Conservation (phyloP, 2,888 invertebrate genomes). For the Caenorhabditis sp. region DNA sequence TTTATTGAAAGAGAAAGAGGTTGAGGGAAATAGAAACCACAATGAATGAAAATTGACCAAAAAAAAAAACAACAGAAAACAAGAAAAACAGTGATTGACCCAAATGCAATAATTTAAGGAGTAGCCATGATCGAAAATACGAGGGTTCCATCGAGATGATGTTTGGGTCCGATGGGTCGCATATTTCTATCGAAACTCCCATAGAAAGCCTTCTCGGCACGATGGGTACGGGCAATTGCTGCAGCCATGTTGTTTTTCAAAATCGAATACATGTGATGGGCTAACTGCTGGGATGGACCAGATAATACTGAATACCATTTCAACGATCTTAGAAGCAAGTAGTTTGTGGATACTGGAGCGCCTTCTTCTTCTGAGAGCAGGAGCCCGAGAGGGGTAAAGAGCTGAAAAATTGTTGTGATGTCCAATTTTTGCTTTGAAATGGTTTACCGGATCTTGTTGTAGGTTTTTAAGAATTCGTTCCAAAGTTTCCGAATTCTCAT, state of each 20-base stretch:
- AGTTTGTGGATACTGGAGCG: conserved; percentile 40
- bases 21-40: no score
- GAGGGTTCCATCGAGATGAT: conserved; percentile 40
- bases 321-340: conserved; percentile 39
- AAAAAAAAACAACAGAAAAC: neutral
- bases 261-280: conserved; percentile 59
- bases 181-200: conserved; percentile 36
- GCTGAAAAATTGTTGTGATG: conserved; percentile 20
- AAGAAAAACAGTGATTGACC: neutral
- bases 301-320: conserved; percentile 42
- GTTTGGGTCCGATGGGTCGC: conserved; percentile 20
- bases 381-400: conserved; percentile 19
- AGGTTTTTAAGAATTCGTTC: conserved; percentile 21
- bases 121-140: conserved; percentile 60
- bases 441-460: conserved; percentile 37
- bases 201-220: conserved; percentile 45
- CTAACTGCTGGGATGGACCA: conserved; percentile 48
- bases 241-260: conserved; percentile 65
- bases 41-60: neutral
- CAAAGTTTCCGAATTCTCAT: conserved; percentile 7
- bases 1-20: no score
- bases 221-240: conserved; percentile 56
- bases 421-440: no score
- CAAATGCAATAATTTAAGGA: neutral
- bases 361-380: conserved; percentile 36